phyloP scores from a whole-genome alignment of 2,797 vertebrate species.

The Typhlichthys eigenmanni region DNA sequence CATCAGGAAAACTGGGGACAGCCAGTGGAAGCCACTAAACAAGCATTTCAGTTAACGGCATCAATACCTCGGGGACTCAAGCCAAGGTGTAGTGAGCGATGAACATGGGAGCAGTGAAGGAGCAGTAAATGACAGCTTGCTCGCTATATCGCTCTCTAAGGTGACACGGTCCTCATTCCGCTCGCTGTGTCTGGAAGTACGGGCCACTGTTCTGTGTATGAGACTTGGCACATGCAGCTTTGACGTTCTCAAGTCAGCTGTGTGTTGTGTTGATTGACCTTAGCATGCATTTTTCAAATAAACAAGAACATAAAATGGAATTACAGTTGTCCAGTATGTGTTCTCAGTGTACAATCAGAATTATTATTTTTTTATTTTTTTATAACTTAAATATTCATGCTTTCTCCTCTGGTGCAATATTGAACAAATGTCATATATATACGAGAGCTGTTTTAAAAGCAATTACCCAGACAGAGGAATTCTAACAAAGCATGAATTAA shows the following conservation, averaged over 20 bases:
- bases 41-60: slow-evolving; percentile 55
- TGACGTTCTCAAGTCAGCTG: too few relatives aligned
- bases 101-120: not conserved
- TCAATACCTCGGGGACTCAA: slow-evolving; percentile 36
- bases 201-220: not conserved
- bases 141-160: slow-evolving; percentile 1
- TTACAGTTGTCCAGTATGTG: not conserved
- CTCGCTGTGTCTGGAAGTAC: slow-evolving; percentile 16
- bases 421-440: slow-evolving; percentile 36
- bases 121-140: slow-evolving; percentile 30
- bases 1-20: slow-evolving; percentile 14
- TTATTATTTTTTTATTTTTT: slow-evolving; percentile 17
- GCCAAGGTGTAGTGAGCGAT: slow-evolving; percentile 25
- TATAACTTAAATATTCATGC: slow-evolving; percentile 25
- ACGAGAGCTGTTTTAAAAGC: slow-evolving; percentile 23
- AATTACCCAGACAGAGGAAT: slow-evolving; percentile 18
- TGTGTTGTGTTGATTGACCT: not conserved
- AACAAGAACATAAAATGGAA: not conserved
- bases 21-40: slow-evolving; percentile 16
- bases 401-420: slow-evolving; percentile 19
- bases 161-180: slow-evolving; percentile 4
- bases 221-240: too few relatives aligned
- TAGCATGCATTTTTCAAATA: not conserved
- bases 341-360: slow-evolving; percentile 3
- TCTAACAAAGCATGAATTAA: slow-evolving; percentile 33